phyloP scores from a whole-genome alignment of 1,140 invertebrate species.

The Pogonomyrmex californicus region DNA sequence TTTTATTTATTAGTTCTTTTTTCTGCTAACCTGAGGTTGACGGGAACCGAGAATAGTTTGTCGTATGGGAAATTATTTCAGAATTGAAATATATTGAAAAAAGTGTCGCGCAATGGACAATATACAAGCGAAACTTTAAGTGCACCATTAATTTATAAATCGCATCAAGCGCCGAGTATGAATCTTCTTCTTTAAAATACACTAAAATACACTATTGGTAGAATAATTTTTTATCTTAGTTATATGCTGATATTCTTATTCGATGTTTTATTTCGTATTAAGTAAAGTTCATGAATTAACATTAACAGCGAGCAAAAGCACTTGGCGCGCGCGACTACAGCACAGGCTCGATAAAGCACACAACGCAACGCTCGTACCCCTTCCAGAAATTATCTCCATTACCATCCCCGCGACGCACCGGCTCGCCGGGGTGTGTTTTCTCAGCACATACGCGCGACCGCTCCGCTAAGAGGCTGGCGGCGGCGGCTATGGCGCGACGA shows the following conservation, averaged over 20 bases:
- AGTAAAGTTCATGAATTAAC: slow-evolving; percentile 18
- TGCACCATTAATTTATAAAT: neutral
- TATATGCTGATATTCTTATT: neutral
- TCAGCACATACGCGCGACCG: slow-evolving; percentile 33
- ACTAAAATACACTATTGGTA: no score
- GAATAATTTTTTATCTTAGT: neutral
- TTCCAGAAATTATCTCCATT: slow-evolving; percentile 56
- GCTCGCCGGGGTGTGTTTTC: slow-evolving; percentile 46
- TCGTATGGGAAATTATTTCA: slow-evolving; percentile 1
- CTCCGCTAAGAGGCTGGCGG: slow-evolving; percentile 39
- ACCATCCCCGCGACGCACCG: slow-evolving; percentile 11
- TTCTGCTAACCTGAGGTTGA: slow-evolving; percentile 3
- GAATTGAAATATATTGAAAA: slow-evolving; percentile 14
- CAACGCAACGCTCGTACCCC: neutral
- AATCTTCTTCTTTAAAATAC: neutral
- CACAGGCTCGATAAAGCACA: slow-evolving; percentile 28
- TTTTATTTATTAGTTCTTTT: slow-evolving; percentile 37
- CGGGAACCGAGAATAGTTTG: slow-evolving; percentile 1
- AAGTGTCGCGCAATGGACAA: no score
- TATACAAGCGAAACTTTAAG: neutral
- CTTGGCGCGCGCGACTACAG: slow-evolving; percentile 15
- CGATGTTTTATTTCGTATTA: neutral
- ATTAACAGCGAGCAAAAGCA: slow-evolving; percentile 25
- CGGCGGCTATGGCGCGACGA: neutral
- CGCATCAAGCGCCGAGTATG: neutral